phyloP scores from a whole-genome alignment of 2,888 invertebrate species.

The Cylindroiulus punctatus region DNA sequence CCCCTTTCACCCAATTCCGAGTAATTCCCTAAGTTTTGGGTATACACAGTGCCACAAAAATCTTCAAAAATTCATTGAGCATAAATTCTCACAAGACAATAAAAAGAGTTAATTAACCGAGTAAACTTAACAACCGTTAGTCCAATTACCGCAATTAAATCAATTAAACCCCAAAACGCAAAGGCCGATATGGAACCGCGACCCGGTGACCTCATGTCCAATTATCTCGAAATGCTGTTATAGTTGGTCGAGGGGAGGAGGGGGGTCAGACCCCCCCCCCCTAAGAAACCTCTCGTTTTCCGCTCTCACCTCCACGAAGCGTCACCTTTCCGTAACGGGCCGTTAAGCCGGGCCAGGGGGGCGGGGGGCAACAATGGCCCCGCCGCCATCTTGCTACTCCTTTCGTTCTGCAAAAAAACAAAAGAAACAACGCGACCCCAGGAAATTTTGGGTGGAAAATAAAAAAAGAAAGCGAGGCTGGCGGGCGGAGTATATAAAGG shows the following conservation, averaged over 20 bases:
- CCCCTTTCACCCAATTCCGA: too few relatives aligned
- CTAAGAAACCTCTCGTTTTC: constrained; percentile 26
- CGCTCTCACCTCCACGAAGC: constrained; percentile 8
- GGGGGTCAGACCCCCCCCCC: not conserved
- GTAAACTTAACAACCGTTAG: too few relatives aligned
- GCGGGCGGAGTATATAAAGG: constrained; percentile 25
- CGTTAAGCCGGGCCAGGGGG: not conserved
- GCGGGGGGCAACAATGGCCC: not conserved
- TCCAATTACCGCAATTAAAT: too few relatives aligned
- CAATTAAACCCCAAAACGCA: not conserved
- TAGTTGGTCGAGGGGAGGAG: not conserved
- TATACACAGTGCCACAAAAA: too few relatives aligned
- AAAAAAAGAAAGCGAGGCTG: not conserved
- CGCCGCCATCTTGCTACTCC: constrained; percentile 23
- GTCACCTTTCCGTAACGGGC: constrained; percentile 30
- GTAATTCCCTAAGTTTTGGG: too few relatives aligned
- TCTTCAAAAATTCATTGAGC: too few relatives aligned
- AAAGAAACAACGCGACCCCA: not conserved
- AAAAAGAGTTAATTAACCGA: too few relatives aligned
- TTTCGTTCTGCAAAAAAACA: not conserved
- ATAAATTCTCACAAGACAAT: too few relatives aligned
- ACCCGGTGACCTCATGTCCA: not conserved
- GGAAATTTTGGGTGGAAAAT: not conserved
- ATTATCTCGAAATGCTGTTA: not conserved
- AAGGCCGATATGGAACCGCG: not conserved